These are phyloP conservation scores for Fragum fragum DNA, from an alignment of 2,888 invertebrate species.

Conservation along the genomic window DNA sequence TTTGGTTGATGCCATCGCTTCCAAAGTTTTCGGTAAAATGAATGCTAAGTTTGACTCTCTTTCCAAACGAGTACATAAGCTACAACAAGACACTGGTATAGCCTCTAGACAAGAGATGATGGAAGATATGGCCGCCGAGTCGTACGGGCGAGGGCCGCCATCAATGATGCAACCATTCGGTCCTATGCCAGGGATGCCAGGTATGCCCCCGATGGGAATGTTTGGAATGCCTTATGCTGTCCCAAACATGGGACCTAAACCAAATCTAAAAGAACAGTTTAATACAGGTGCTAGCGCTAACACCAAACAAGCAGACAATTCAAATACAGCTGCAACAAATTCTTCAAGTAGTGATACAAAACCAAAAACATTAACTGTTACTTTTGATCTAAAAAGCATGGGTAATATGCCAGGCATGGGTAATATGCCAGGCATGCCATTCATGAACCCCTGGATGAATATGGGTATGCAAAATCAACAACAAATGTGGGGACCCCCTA, in stretches of 20 bases:
- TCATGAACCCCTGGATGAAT: constrained; percentile 12
- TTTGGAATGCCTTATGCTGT: background rate
- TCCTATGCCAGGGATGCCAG: background rate
- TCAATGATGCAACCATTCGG: background rate
- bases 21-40: constrained; percentile 13
- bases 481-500: background rate
- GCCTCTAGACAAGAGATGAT: background rate
- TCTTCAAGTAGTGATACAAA: background rate
- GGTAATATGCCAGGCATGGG: background rate
- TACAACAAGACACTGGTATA: constrained; percentile 2
- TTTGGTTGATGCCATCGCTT: background rate
- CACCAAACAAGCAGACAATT: background rate
- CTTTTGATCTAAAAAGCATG: constrained; percentile 1
- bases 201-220: background rate
- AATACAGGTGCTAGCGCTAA: background rate
- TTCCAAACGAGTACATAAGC: background rate
- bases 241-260: background rate
- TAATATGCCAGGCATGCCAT: background rate
- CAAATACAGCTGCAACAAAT: background rate
- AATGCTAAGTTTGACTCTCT: constrained; percentile 5
- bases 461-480: constrained; percentile 10
- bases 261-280: background rate
- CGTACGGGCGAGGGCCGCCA: background rate
- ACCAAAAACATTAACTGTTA: background rate
- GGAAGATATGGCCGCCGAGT: background rate